A percentile compares a stretch with the other conserved stretches of the same genome.
Evolutionary conservation across 2,113 vertebrate genomes (phyloP).

Genomic region (Lonchura striata): DNA sequence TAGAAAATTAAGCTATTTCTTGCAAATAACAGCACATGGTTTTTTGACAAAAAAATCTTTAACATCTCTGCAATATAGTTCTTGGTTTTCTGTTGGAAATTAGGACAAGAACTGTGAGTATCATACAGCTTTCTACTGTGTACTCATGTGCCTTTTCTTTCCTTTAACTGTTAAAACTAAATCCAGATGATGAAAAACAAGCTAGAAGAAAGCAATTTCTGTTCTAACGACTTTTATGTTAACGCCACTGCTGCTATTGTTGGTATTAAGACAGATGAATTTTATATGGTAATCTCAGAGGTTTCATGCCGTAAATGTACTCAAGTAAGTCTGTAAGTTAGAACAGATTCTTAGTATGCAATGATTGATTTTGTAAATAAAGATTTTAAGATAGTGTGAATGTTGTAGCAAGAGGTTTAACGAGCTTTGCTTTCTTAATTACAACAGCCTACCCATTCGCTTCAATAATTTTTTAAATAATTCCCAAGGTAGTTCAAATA

Average conservation of each 20-base stretch:
- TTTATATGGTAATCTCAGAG: neutral
- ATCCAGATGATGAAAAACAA: neutral
- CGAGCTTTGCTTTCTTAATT: slow-evolving; percentile 26
- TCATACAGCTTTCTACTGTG: neutral
- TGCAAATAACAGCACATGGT: accelerated
- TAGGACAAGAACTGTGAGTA: neutral
- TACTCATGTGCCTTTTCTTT: neutral
- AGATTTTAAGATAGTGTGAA: neutral
- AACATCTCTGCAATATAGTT: neutral
- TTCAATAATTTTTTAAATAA: neutral
- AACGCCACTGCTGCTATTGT: neutral
- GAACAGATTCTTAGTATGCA: neutral
- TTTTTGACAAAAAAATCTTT: neutral
- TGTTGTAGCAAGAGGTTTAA: slow-evolving; percentile 1
- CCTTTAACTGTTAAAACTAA: neutral
- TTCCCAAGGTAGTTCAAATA: slow-evolving; percentile 17
- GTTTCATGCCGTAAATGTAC: neutral
- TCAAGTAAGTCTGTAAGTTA: neutral
- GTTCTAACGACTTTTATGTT: neutral
- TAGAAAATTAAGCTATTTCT: neutral
- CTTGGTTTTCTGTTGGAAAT: neutral
- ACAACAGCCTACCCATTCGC: neutral
- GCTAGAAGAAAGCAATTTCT: neutral
- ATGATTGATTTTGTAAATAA: slow-evolving; percentile 23
- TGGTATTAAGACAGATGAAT: neutral